phyloP scores from a whole-genome alignment of 1,140 invertebrate species.

The Galleria mellonella region DNA sequence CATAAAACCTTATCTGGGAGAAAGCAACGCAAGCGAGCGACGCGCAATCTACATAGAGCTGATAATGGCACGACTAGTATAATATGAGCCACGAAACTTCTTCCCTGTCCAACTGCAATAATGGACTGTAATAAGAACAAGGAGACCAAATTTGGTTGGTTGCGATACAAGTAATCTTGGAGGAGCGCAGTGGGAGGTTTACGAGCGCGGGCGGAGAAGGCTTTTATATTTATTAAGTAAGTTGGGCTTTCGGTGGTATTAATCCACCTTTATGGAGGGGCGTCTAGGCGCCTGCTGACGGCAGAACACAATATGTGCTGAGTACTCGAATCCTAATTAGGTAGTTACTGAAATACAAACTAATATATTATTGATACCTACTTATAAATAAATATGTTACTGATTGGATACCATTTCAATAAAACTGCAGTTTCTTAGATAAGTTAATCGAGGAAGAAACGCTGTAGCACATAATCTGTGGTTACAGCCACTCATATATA shows the following conservation, averaged over 20 bases:
- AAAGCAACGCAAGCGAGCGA: conserved; percentile 54
- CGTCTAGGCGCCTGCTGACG: conserved; percentile 36
- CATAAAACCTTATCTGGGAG: conserved; percentile 68
- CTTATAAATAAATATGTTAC: too few relatives aligned
- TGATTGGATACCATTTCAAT: too few relatives aligned
- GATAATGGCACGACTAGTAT: conserved; percentile 56
- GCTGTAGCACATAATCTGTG: too few relatives aligned
- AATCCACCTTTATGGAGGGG: conserved; percentile 68
- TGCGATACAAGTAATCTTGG: conserved; percentile 66
- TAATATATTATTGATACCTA: too few relatives aligned
- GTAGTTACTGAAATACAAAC: not conserved
- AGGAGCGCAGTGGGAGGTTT: conserved; percentile 65
- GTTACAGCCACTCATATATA: too few relatives aligned
- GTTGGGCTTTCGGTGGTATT: conserved; percentile 71
- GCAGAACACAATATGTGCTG: too few relatives aligned
- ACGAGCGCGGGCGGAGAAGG: conserved; percentile 62
- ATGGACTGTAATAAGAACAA: conserved; percentile 43
- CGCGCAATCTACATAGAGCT: conserved; percentile 69
- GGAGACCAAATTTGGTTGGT: conserved; percentile 40
- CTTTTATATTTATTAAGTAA: conserved; percentile 75
- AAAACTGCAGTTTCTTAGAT: too few relatives aligned
- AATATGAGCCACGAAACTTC: conserved; percentile 27
- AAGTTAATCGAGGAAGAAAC: too few relatives aligned
- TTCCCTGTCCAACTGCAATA: conserved; percentile 10
- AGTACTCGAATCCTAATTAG: not conserved